Evolutionary conservation across 2,797 vertebrate genomes (phyloP), one percentile per base, ranked within the genome.

Genomic region (Microhierax caerulescens): DNA sequence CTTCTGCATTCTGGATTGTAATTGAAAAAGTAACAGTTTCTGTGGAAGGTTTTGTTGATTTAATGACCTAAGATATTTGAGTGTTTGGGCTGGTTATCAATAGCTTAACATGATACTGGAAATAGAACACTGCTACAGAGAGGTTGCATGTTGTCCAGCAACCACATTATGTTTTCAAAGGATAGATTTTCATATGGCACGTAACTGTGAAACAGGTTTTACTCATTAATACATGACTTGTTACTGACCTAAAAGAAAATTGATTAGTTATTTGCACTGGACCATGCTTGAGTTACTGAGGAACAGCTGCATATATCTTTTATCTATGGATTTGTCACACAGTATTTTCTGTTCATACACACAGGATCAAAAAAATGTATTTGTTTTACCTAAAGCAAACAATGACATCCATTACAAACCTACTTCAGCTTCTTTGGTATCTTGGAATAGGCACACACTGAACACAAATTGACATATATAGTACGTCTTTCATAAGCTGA

Each of bases 381-480:
- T 98, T 98, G 98, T 90, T 98, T 97, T 98, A 97, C 85, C 94
- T 93, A 97, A 92, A 97, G 92, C 97, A 98, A 98, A 98, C 97
- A 98, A 48, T 1, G n/a, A 83, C 75, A 94, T 97, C 98, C 98
- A 98, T 98, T 98, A 97, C 47, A 92, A 92, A 68, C 53, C 94
- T 92, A 54, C 83, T 91, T 95, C 96, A 97, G 64, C 93, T 98
- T 94, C 67, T 90, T 82, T 67, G 94, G 98, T 98, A 98, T 98
- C 98, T 97, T 97, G 96, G 98, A 97, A 97, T 97, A 98, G 95
- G 97, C 98, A 98, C 98, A 98, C 70, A 67, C 97, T 63, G 92
- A 95, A 74, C 63, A 75, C 82, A 89, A 95, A 96, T 65, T 95
- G 88, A 94, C 72, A 97, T 97, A 78, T 76, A 91, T 47, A 3